These are phyloP conservation scores for Amiota communis DNA, from an alignment of 2,888 invertebrate genomes.

Conservation along the genomic window DNA sequence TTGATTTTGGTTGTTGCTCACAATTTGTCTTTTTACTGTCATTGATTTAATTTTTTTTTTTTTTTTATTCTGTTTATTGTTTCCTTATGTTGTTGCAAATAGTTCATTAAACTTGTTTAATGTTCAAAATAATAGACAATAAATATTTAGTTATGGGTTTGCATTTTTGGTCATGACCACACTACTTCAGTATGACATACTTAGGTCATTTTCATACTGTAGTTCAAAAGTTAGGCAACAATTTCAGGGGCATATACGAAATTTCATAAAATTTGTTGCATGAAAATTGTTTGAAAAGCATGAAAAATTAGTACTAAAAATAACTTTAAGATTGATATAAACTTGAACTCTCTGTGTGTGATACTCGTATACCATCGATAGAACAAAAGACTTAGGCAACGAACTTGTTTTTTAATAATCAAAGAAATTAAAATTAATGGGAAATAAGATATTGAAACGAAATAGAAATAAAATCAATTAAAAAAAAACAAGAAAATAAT, in stretches of 20 bases:
- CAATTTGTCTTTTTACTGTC: conserved; percentile 67
- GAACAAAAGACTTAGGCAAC: conserved; percentile 54
- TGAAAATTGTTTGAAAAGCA: conserved; percentile 2
- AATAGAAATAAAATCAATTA: not conserved
- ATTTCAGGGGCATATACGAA: not conserved
- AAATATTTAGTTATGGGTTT: too few relatives aligned
- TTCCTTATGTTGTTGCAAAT: not conserved
- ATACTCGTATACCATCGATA: too few relatives aligned
- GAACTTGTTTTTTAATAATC: conserved; percentile 40
- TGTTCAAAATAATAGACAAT: not conserved
- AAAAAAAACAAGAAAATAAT: not conserved
- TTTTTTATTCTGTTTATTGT: conserved; percentile 23
- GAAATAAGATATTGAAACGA: not conserved
- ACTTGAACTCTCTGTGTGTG: not conserved
- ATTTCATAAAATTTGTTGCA: not conserved
- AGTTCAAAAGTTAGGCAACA: not conserved
- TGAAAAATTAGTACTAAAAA: not conserved
- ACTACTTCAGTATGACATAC: not conserved
- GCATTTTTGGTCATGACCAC: not conserved
- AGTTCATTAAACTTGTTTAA: not conserved
- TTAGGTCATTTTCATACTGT: too few relatives aligned
- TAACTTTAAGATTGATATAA: not conserved
- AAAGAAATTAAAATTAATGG: not conserved
- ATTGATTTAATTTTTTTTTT: conserved; percentile 63
- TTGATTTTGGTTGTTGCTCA: conserved; percentile 47